Conservation (phyloP, 2,797 vertebrate species). For the Sebastes itinus region DNA sequence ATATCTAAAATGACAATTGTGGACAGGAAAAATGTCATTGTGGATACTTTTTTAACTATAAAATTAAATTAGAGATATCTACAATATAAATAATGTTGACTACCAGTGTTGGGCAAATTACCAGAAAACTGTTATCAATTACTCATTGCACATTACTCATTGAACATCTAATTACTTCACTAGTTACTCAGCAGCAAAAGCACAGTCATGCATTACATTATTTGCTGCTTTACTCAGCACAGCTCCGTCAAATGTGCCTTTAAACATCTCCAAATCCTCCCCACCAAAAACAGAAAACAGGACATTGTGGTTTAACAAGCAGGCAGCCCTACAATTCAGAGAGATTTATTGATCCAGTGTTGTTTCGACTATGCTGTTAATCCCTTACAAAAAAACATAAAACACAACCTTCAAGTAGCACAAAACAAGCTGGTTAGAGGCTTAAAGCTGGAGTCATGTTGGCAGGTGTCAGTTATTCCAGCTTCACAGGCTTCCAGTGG, state of each 20-base stretch:
- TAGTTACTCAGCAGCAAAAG: not conserved
- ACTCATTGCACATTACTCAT: not conserved
- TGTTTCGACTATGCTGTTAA: conserved; percentile 8
- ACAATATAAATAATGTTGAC: not conserved
- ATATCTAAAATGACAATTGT: too few species aligned
- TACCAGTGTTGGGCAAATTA: not conserved
- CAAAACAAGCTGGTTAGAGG: conserved; percentile 15
- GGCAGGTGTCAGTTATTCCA: conserved; percentile 32
- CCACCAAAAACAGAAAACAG: not conserved
- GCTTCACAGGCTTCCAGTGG: conserved; percentile 19
- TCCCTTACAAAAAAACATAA: not conserved
- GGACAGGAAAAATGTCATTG: too few species aligned
- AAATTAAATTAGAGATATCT: too few species aligned
- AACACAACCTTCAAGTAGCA: not conserved
- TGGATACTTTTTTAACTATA: too few species aligned
- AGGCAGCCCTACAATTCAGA: not conserved
- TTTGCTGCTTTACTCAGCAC: not conserved
- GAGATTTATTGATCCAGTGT: conserved; percentile 14
- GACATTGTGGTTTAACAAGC: conserved; percentile 6
- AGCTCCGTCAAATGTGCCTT: not conserved
- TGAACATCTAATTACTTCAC: conserved; percentile 1
- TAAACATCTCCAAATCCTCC: conserved; percentile 10
- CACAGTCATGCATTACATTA: not conserved
- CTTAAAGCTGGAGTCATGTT: conserved; percentile 1
- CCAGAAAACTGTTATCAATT: not conserved